phyloP scores from a whole-genome alignment of 2,888 invertebrate genomes.

The Notocelia uddmanniana region DNA sequence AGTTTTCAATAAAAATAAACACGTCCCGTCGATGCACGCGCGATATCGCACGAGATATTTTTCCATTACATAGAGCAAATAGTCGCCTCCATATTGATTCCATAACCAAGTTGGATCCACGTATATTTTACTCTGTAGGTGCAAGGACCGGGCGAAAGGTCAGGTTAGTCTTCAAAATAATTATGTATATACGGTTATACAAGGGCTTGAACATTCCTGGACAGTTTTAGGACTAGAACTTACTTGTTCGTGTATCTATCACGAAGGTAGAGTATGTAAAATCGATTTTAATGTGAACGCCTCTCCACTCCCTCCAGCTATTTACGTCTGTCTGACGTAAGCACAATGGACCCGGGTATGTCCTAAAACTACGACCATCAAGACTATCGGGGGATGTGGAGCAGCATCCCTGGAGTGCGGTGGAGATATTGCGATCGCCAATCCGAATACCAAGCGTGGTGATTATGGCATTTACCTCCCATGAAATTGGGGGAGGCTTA shows the following conservation, averaged over 20 bases:
- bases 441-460: too few relatives aligned
- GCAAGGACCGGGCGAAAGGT: neutral
- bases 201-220: neutral
- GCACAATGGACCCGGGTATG: too few relatives aligned
- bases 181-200: neutral
- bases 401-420: too few relatives aligned
- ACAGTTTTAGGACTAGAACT: neutral
- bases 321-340: too few relatives aligned
- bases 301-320: too few relatives aligned
- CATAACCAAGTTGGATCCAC: conserved; percentile 24
- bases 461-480: too few relatives aligned
- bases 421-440: too few relatives aligned
- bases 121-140: conserved; percentile 12
- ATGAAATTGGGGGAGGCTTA: too few relatives aligned
- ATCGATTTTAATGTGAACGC: too few relatives aligned
- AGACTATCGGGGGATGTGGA: too few relatives aligned
- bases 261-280: too few relatives aligned
- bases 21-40: conserved; percentile 13
- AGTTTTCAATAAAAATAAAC: conserved; percentile 8
- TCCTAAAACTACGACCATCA: too few relatives aligned
- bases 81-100: conserved; percentile 45
- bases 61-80: conserved; percentile 49
- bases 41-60: conserved; percentile 32
- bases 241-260: neutral
- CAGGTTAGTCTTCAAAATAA: neutral